Evolutionary conservation across 2,797 vertebrate genomes (phyloP).

Genomic region (Melanogrammus aeglefinus): DNA sequence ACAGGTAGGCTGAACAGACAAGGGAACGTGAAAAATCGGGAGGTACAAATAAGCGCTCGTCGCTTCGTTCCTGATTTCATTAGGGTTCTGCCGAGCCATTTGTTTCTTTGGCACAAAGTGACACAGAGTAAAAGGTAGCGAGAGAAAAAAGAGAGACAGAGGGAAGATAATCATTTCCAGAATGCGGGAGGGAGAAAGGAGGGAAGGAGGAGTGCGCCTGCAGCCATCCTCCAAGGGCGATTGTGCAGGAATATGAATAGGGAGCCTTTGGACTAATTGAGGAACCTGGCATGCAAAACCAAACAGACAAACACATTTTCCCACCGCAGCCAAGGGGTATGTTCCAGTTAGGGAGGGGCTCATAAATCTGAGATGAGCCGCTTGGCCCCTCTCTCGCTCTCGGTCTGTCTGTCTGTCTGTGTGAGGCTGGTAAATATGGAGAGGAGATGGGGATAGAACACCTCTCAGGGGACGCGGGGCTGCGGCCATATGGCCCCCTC

Average conservation of each 20-base stretch:
- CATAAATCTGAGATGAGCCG: constrained; percentile 58
- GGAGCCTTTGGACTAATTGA: constrained; percentile 39
- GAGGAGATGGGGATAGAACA: constrained; percentile 52
- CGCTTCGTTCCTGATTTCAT: neutral
- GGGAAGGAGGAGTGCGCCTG: neutral
- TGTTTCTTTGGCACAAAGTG: neutral
- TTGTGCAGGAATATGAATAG: constrained; percentile 15
- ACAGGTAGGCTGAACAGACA: neutral
- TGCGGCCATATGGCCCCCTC: constrained; percentile 59
- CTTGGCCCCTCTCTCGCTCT: constrained; percentile 39
- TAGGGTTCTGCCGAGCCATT: neutral
- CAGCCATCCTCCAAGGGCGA: constrained; percentile 13
- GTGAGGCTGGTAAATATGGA: constrained; percentile 59
- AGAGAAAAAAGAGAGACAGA: neutral
- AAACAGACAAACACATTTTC: constrained; percentile 45
- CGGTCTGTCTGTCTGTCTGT: constrained; percentile 3
- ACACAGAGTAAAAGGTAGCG: neutral
- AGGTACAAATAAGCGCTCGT: neutral
- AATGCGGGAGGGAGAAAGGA: constrained; percentile 4
- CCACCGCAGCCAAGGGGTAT: constrained; percentile 46
- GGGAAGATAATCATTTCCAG: neutral
- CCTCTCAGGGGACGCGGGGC: constrained; percentile 54
- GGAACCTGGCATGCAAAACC: constrained; percentile 47
- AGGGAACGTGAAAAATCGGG: neutral
- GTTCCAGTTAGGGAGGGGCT: constrained; percentile 49